Evolutionary conservation across 2,113 vertebrate species (phyloP).

Genomic region (Syrmaticus mikado): DNA sequence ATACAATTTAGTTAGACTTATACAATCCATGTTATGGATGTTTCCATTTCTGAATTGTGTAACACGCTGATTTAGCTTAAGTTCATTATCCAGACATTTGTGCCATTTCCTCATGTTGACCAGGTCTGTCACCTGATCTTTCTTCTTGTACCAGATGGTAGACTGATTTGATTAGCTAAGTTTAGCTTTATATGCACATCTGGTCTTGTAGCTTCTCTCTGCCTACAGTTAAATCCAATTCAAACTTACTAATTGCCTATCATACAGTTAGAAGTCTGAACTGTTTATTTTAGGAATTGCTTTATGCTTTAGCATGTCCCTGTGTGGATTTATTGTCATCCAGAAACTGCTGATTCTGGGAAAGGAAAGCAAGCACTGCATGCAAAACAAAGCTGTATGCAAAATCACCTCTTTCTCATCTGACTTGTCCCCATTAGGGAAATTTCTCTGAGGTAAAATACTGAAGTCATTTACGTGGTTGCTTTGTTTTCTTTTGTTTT

Average conservation of each 20-base stretch:
- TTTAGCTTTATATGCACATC: constrained; percentile 34
- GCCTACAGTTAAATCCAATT: constrained; percentile 29
- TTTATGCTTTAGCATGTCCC: constrained; percentile 5
- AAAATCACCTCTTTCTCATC: not conserved
- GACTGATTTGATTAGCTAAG: constrained; percentile 40
- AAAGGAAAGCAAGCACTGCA: not conserved
- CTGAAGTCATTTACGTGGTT: not conserved
- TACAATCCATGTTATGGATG: not conserved
- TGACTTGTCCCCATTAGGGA: not conserved
- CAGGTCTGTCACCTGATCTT: not conserved
- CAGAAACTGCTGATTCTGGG: not conserved
- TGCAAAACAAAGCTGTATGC: not conserved
- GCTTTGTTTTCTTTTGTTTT: no score
- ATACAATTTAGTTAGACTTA: not conserved
- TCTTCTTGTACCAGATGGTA: constrained; percentile 43
- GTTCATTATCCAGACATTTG: not conserved
- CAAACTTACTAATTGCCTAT: constrained; percentile 45
- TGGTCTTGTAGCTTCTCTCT: constrained; percentile 47
- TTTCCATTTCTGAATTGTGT: not conserved
- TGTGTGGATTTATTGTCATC: constrained; percentile 10
- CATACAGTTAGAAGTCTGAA: not conserved
- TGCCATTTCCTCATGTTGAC: constrained; percentile 10
- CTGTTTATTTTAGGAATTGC: constrained; percentile 34
- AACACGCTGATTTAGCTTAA: not conserved
- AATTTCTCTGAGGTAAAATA: not conserved